phyloP scores from a whole-genome alignment of 2,113 vertebrate species.

The Nothocercus julius region DNA sequence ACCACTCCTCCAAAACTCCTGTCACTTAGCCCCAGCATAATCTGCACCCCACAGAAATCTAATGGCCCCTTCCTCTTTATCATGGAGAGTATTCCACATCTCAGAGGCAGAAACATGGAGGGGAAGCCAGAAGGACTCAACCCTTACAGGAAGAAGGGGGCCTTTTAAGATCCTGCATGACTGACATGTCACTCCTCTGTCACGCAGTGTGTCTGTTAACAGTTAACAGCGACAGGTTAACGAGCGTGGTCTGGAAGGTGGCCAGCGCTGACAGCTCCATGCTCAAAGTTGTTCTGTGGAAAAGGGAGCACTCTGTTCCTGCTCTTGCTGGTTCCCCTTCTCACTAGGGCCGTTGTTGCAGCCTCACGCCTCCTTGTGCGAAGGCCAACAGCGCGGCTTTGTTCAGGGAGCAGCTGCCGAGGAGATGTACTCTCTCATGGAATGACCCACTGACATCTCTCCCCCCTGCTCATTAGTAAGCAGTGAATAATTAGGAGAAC shows the following conservation, averaged over 20 bases:
- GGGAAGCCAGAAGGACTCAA: background rate
- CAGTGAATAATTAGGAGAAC: conserved; percentile 30
- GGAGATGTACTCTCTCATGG: conserved; percentile 37
- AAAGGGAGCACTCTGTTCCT: conserved; percentile 49
- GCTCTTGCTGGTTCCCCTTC: background rate
- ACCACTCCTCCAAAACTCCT: background rate
- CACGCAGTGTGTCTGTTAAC: background rate
- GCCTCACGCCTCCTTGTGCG: conserved; percentile 51
- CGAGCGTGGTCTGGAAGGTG: background rate
- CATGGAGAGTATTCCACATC: background rate
- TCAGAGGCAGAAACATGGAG: background rate
- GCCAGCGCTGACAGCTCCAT: background rate
- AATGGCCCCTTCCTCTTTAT: background rate
- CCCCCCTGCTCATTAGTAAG: conserved; percentile 37
- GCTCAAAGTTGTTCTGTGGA: background rate
- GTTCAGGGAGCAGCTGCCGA: conserved; percentile 55
- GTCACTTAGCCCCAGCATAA: background rate
- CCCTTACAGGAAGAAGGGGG: background rate
- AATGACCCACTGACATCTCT: conserved; percentile 54
- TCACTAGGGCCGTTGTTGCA: conserved; percentile 30
- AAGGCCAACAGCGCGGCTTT: conserved; percentile 51
- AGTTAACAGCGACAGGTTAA: conserved; percentile 15
- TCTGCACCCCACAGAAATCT: background rate
- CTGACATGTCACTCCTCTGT: background rate
- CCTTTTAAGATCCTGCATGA: background rate